phyloP scores from a whole-genome alignment of 2,888 invertebrate species.

The Lymantria dispar region DNA sequence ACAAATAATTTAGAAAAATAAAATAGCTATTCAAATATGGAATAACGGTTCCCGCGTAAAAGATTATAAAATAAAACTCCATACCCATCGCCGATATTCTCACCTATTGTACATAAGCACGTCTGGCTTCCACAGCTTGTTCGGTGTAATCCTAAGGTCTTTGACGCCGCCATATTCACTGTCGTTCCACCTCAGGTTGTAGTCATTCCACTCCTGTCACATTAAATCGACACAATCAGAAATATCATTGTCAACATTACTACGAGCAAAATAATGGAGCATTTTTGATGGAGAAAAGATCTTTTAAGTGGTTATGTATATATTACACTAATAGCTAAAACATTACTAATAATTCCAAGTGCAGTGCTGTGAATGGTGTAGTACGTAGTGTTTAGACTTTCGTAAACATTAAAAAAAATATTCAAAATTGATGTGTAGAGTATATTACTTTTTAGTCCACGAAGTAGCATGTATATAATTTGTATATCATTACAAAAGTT shows the following conservation, averaged over 20 bases:
- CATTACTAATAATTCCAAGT: constrained; percentile 15
- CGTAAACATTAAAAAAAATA: not conserved
- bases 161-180: constrained; percentile 96
- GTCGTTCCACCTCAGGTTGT: constrained; percentile 98
- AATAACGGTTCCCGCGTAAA: too few relatives aligned
- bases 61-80: not conserved
- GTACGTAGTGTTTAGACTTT: constrained; percentile 18
- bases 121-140: constrained; percentile 99
- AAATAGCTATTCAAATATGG: not conserved
- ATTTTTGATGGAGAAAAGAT: constrained; percentile 16
- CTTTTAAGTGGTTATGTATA: not conserved
- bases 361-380: constrained; percentile 31
- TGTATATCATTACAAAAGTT: too few relatives aligned
- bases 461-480: too few relatives aligned
- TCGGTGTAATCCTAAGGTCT: constrained; percentile 96
- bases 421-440: not conserved
- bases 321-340: constrained; percentile 1
- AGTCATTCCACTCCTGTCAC: constrained; percentile 97
- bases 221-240: constrained; percentile 42
- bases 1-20: not conserved
- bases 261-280: constrained; percentile 28
- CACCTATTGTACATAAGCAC: constrained; percentile 99
- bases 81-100: constrained; percentile 38
- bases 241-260: constrained; percentile 20
- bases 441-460: too few relatives aligned